Conservation (phyloP, 2,113 vertebrate genomes). For the Rousettus leschenaultii region DNA sequence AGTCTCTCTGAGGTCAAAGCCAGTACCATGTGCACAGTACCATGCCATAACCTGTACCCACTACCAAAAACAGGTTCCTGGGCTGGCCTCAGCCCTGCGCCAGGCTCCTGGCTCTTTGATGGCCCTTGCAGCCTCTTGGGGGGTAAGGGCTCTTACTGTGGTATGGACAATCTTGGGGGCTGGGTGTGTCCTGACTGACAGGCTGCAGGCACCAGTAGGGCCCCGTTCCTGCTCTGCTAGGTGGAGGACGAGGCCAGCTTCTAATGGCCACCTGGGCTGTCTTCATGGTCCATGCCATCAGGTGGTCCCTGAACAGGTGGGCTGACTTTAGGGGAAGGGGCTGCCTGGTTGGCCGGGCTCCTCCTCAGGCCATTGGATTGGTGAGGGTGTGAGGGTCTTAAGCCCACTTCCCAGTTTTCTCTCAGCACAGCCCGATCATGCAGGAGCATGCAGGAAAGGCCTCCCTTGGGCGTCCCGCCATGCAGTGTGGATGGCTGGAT, state of each 20-base stretch:
- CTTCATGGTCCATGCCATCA: neutral
- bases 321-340: neutral
- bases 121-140: neutral
- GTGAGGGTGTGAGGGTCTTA: constrained; percentile 62
- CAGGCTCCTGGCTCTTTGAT: neutral
- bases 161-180: too few species aligned
- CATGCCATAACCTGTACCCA: neutral
- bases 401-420: constrained; percentile 75
- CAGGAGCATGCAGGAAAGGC: constrained; percentile 83
- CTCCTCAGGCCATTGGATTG: neutral
- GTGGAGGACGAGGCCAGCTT: neutral
- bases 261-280: neutral
- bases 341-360: neutral
- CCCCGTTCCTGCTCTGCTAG: neutral
- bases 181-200: neutral
- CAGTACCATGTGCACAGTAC: neutral
- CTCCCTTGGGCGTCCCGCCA: constrained; percentile 81
- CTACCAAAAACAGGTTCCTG: neutral
- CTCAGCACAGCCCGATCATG: constrained; percentile 84
- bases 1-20: neutral
- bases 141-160: neutral
- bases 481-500: constrained; percentile 84
- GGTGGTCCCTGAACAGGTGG: neutral
- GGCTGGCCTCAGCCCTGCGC: neutral
- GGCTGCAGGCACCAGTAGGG: neutral